These are phyloP conservation scores for Astur gentilis DNA, from an alignment of 2,113 vertebrate species.

Conservation along the genomic window DNA sequence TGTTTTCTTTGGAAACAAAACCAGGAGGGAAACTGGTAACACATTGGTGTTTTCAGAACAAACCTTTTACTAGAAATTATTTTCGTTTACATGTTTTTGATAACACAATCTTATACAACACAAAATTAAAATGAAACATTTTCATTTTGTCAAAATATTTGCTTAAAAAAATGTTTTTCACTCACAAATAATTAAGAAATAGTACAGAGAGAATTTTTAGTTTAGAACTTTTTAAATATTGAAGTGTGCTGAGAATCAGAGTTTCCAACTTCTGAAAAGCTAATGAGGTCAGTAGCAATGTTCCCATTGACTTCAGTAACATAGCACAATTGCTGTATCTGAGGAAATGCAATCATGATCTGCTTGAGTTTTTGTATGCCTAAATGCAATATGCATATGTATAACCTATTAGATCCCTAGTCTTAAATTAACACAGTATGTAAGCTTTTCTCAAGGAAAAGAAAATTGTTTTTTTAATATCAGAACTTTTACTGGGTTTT, in stretches of 20 bases:
- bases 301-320: background rate
- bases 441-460: background rate
- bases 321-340: background rate
- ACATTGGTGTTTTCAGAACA: background rate
- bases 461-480: background rate
- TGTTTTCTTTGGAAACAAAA: background rate
- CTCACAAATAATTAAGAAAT: background rate
- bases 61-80: background rate
- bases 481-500: background rate
- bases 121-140: background rate
- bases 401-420: background rate
- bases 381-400: background rate
- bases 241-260: background rate
- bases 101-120: background rate
- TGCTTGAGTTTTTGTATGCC: background rate
- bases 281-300: background rate
- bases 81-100: background rate
- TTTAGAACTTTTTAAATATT: background rate
- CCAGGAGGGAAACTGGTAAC: background rate
- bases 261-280: background rate
- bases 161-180: background rate
- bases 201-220: background rate
- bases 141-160: background rate
- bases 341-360: background rate
- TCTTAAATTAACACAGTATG: background rate